phyloP scores from a whole-genome alignment of 53 echinoderm and acorn worm genomes.

The Crossaster papposus region DNA sequence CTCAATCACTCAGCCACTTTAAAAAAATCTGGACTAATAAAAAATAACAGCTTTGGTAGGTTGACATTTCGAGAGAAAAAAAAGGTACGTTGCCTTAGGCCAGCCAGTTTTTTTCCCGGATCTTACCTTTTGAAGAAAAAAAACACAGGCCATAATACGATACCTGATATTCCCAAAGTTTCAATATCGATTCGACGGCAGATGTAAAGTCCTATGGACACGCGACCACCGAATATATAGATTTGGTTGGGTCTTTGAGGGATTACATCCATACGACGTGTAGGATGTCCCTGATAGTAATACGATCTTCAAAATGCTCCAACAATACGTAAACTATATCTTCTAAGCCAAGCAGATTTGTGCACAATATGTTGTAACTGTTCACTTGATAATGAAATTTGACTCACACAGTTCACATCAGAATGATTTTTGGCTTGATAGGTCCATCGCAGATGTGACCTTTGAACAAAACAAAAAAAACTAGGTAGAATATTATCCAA shows the following conservation, averaged over 20 bases:
- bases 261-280: not conserved
- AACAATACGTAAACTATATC: too few species aligned
- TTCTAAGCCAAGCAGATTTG: too few species aligned
- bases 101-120: not conserved
- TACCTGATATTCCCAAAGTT: conserved; percentile 21
- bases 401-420: too few species aligned
- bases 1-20: not conserved
- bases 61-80: conserved; percentile 28
- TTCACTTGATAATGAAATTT: too few species aligned
- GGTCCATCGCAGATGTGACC: too few species aligned
- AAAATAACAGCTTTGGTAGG: not conserved
- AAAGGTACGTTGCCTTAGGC: not conserved
- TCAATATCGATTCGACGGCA: not conserved
- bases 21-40: not conserved
- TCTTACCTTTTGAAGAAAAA: not conserved
- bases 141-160: conserved; percentile 6
- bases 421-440: too few species aligned
- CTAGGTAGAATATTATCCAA: too few species aligned
- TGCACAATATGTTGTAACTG: too few species aligned
- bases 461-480: too few species aligned
- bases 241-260: not conserved
- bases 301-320: too few species aligned
- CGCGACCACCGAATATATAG: not conserved
- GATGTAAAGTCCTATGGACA: not conserved
- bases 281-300: too few species aligned